Evolutionary conservation across 2,113 vertebrate species (phyloP).

Genomic region (Tachuris rubrigastra): DNA sequence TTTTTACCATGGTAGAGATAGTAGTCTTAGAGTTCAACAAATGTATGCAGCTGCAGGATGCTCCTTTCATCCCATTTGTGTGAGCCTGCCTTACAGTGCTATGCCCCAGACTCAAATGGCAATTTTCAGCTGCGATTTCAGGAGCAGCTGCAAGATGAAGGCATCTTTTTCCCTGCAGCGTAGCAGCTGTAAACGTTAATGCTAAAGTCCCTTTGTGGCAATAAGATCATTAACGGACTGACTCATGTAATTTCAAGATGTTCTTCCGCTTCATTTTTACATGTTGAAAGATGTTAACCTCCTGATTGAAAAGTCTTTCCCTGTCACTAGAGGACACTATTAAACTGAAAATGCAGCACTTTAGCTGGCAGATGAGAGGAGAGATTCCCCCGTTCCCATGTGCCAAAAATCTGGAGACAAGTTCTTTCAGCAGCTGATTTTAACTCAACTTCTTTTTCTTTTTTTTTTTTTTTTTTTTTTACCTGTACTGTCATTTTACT

Average conservation of each 20-base stretch:
- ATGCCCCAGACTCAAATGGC: not conserved
- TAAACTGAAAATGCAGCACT: constrained; percentile 61
- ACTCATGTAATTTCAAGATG: not conserved
- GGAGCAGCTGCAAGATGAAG: not conserved
- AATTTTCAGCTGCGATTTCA: not conserved
- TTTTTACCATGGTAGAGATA: not conserved
- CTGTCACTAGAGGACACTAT: constrained; percentile 64
- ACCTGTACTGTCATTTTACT: constrained; percentile 4
- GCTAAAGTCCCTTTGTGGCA: not conserved
- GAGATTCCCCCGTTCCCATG: not conserved
- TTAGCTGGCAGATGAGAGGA: not conserved
- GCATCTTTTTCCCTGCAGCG: not conserved
- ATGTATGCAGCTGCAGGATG: not conserved
- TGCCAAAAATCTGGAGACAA: constrained; percentile 32
- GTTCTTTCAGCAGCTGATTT: constrained; percentile 64
- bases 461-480: not conserved
- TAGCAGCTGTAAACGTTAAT: not conserved
- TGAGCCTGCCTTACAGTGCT: not conserved
- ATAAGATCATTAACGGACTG: not conserved
- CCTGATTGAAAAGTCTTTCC: not conserved
- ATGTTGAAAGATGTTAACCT: not conserved
- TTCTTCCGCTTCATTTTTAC: constrained; percentile 8
- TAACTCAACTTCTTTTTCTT: constrained; percentile 17
- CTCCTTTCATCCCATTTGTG: not conserved
- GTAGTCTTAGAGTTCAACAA: not conserved